phyloP scores from a whole-genome alignment of 2,888 invertebrate species.

The Kuschelorhynchus macadamiae region DNA sequence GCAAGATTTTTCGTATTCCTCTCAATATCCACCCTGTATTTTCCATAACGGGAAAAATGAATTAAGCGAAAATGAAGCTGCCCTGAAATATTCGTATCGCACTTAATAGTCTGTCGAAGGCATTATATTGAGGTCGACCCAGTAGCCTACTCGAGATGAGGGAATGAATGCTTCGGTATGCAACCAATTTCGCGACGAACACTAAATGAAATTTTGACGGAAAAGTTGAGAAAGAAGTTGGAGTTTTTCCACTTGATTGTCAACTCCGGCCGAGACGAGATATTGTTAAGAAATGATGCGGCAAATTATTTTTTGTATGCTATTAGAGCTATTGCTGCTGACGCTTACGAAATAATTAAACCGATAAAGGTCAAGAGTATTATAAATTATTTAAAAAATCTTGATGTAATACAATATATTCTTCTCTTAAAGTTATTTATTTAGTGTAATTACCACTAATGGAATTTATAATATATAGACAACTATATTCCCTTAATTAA shows the following conservation, averaged over 20 bases:
- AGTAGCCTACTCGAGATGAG: conserved; percentile 61
- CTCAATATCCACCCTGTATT: conserved; percentile 13
- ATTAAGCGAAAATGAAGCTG: conserved; percentile 26
- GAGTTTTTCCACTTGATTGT: conserved; percentile 29
- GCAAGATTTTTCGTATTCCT: no score
- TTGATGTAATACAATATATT: no score
- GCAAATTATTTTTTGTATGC: conserved; percentile 22
- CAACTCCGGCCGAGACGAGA: conserved; percentile 11
- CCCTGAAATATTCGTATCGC: conserved; percentile 48
- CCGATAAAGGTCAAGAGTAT: neutral
- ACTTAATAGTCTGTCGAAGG: conserved; percentile 63
- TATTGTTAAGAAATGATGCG: conserved; percentile 32
- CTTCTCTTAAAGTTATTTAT: no score
- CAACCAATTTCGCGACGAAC: conserved; percentile 58
- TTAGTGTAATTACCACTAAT: no score
- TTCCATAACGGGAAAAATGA: conserved; percentile 22
- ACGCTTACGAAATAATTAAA: neutral
- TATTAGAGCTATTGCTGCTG: neutral
- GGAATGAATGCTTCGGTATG: conserved; percentile 57
- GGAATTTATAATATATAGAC: no score
- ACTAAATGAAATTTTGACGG: conserved; percentile 61
- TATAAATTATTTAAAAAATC: neutral
- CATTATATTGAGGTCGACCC: conserved; percentile 63
- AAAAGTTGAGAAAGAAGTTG: conserved; percentile 46
- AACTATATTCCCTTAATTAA: no score